Evolutionary conservation across 2,113 vertebrate species (phyloP), one percentile per base, ranked within the genome.

Genomic region (Toxostoma redivivum): DNA sequence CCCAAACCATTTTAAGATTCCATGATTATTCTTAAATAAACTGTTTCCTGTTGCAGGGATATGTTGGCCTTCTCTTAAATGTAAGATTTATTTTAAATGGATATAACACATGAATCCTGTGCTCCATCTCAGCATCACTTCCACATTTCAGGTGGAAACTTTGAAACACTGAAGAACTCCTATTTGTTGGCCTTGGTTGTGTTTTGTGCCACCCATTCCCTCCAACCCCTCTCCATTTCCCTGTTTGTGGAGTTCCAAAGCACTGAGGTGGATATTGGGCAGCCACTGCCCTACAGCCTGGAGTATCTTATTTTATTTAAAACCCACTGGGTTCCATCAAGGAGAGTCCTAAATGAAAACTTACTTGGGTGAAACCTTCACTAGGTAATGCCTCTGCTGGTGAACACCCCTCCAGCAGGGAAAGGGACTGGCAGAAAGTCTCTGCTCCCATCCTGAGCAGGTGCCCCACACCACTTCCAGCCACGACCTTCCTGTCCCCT

Each of bases 261-360:
- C 22, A 2, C 0, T 0, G 57, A 48, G 31, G 3, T 64, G 72
- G 25, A 56, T 20, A 4, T 15, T 37, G 76, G 24, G 10, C 56
- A 76, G 12, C 51, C 33, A 9, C 33, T 61, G n/a, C n/a, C 45
- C 25, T 56, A 37, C 48, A 81, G 25, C 83, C 47, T 33, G 0
- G 10, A 28, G 6, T 54, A 42, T 16, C 5, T 76, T 18, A 5
- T 18, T 50, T 44, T 22, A 7, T 27, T 57, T 44, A 45, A 88
- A 65, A 11, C 47, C 31, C 44, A 31, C 45, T 82, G 65, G 22
- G 9, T 45, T 85, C 23, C 22, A 0, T 35, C 3, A 1, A 53
- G n/a, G 38, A 25, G 10, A 56, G 1, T 33, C n/a, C 42, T 53
- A 27, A 74, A 67, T 58, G 25, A 42, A 48, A 66, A 48, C 40